Percentiles rank a stretch among this genome's conserved stretches.
Conservation (phyloP, 2,888 invertebrate genomes). For the Eurytoma adleriae region DNA sequence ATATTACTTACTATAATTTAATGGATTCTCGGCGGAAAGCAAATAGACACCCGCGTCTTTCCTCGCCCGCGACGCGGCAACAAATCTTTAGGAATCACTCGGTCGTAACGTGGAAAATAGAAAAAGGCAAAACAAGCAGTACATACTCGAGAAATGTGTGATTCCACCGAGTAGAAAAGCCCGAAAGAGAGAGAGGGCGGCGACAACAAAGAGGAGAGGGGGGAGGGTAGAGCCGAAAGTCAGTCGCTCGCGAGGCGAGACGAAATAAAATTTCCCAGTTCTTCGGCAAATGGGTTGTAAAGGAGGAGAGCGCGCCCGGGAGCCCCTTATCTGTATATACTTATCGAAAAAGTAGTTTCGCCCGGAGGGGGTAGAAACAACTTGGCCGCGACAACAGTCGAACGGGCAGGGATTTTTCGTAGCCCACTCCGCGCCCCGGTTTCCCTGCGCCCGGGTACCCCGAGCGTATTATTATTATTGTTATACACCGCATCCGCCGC, state of each 20-base stretch:
- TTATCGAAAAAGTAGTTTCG: slow-evolving; percentile 35
- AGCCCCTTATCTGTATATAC: slow-evolving; percentile 1
- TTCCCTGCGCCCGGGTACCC: background rate
- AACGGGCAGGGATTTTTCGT: slow-evolving; percentile 35
- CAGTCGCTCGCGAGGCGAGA: background rate
- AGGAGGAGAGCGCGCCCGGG: background rate
- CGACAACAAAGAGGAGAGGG: no score
- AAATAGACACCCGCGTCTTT: no score
- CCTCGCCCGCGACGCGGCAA: no score
- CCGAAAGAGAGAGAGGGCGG: background rate
- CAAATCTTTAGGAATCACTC: slow-evolving; percentile 9
- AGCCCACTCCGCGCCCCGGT: slow-evolving; percentile 17
- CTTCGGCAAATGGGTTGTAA: slow-evolving; percentile 1
- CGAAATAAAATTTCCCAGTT: slow-evolving; percentile 22
- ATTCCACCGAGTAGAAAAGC: slow-evolving; percentile 5
- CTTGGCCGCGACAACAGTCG: background rate
- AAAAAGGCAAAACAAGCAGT: background rate
- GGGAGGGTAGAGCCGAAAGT: background rate
- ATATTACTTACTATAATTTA: background rate
- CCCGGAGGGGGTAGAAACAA: slow-evolving; percentile 10
- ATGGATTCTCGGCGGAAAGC: no score
- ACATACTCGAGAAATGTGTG: slow-evolving; percentile 8
- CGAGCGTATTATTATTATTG: no score
- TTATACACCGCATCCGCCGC: no score
- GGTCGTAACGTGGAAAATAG: slow-evolving; percentile 9